phyloP scores from a whole-genome alignment of 2,888 invertebrate species.

The Diaperis boleti region DNA sequence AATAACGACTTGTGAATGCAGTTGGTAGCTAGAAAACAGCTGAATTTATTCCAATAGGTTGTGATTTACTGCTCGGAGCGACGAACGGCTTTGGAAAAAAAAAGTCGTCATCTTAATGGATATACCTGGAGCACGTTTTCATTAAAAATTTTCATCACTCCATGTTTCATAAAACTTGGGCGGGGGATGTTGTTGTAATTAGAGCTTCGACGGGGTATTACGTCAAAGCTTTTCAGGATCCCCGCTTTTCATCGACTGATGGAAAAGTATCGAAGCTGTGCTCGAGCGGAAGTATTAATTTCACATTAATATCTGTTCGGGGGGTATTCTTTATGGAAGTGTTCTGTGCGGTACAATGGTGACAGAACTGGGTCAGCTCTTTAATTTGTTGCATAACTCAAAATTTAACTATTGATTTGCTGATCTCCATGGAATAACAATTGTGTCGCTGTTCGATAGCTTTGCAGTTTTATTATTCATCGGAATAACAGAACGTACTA shows the following conservation, averaged over 20 bases:
- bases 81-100: background rate
- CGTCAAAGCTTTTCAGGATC: conserved; percentile 1
- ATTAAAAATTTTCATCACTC: conserved; percentile 25
- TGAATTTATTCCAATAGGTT: conserved; percentile 25
- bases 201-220: conserved; percentile 5
- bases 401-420: too few species aligned
- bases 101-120: conserved; percentile 10
- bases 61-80: conserved; percentile 23
- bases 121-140: conserved; percentile 20
- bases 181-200: conserved; percentile 16
- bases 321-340: background rate
- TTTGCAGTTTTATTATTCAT: too few species aligned
- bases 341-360: too few species aligned
- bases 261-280: background rate
- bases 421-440: too few species aligned
- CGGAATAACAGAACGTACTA: too few species aligned
- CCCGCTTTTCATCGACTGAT: background rate
- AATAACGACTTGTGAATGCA: conserved; percentile 29
- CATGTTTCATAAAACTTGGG: conserved; percentile 2
- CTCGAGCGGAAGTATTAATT: background rate
- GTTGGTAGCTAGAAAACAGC: conserved; percentile 23
- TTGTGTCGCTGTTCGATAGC: too few species aligned
- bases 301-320: background rate
- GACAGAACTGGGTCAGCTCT: too few species aligned
- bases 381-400: too few species aligned